Evolutionary conservation across 2,888 invertebrate species (phyloP).

Genomic region (Torymus auratus): DNA sequence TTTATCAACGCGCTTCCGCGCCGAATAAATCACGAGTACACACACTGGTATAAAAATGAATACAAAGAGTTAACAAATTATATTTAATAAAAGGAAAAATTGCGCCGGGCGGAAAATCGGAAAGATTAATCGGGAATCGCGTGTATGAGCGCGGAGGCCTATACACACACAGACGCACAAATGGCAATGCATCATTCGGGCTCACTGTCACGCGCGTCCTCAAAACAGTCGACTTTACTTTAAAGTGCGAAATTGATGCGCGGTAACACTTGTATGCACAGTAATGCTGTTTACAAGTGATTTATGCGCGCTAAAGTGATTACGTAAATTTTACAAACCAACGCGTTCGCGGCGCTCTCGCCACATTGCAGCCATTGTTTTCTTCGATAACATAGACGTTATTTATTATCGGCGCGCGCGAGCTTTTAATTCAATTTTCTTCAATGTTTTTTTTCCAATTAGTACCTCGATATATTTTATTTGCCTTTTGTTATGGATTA

Average conservation of each 20-base stretch:
- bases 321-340: constrained; percentile 50
- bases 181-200: constrained; percentile 41
- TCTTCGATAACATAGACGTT: constrained; percentile 31
- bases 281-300: constrained; percentile 53
- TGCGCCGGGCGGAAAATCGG: constrained; percentile 7
- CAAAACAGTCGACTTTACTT: constrained; percentile 56
- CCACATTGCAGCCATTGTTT: constrained; percentile 21
- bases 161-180: constrained; percentile 11
- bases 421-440: constrained; percentile 16
- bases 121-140: constrained; percentile 43
- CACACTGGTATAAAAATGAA: not conserved
- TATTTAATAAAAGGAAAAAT: constrained; percentile 3
- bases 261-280: constrained; percentile 55
- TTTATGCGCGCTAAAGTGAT: constrained; percentile 52
- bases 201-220: constrained; percentile 47
- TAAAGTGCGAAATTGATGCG: constrained; percentile 57
- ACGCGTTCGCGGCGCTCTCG: not conserved
- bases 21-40: too few species aligned
- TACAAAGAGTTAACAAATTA: not conserved
- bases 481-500: not conserved
- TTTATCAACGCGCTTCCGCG: too few species aligned
- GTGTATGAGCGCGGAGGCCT: not conserved
- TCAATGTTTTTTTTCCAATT: not conserved
- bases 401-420: not conserved
- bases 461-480: not conserved